phyloP scores from a whole-genome alignment of 2,888 invertebrate species.

The Heteromurus nitidus region DNA sequence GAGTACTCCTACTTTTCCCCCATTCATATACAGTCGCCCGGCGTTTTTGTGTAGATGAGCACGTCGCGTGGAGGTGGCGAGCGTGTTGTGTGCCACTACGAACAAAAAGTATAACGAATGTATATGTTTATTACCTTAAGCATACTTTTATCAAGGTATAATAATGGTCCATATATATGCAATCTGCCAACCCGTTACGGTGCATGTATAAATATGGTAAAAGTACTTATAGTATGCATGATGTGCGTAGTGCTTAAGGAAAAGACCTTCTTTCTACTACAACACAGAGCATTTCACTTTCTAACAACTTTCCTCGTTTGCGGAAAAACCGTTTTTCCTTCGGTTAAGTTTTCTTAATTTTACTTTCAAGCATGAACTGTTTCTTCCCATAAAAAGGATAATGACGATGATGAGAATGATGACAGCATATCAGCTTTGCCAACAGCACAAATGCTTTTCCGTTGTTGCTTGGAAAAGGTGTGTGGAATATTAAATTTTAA shows the following conservation, averaged over 20 bases:
- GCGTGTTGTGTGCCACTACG: too few relatives aligned
- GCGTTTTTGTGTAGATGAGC: not conserved
- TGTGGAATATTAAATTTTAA: constrained; percentile 56
- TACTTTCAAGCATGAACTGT: constrained; percentile 57
- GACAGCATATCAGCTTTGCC: constrained; percentile 47
- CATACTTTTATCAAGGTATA: constrained; percentile 32
- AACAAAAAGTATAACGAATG: constrained; percentile 41
- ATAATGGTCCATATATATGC: not conserved
- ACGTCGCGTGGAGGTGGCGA: not conserved
- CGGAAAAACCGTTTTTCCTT: constrained; percentile 53
- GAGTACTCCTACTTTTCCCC: not conserved
- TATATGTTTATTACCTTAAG: constrained; percentile 35
- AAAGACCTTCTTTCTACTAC: too few relatives aligned
- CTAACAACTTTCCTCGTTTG: constrained; percentile 60
- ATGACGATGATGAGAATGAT: constrained; percentile 50
- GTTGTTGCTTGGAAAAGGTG: constrained; percentile 24
- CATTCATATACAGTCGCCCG: not conserved
- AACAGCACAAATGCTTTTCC: constrained; percentile 44
- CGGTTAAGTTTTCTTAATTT: constrained; percentile 56
- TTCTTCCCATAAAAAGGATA: constrained; percentile 52
- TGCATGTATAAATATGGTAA: not conserved
- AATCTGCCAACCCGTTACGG: not conserved
- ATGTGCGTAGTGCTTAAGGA: not conserved
- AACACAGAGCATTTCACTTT: constrained; percentile 34
- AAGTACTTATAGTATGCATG: not conserved